Percentiles rank a stretch among this genome's conserved stretches.
These are phyloP conservation scores for Pseudorectes ferrugineus DNA, from an alignment of 2,113 vertebrate species.

Conservation along the genomic window DNA sequence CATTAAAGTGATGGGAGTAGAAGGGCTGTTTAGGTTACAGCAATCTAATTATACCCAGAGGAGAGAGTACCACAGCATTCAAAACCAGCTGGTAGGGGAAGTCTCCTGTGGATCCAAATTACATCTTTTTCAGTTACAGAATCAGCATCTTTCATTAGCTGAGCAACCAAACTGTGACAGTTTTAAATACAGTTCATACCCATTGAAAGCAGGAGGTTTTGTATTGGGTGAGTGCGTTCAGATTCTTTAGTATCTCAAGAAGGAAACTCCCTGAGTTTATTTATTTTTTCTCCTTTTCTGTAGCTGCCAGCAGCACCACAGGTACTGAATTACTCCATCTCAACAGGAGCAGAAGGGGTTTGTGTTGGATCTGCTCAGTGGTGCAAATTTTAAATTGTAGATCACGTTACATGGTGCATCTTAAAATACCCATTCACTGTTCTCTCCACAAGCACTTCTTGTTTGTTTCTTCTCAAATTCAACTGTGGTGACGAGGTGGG, in stretches of 20 bases:
- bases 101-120: slow-evolving; percentile 9
- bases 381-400: not conserved
- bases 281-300: not conserved
- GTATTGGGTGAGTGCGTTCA: not conserved
- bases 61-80: slow-evolving; percentile 28
- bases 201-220: not conserved
- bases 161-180: not conserved
- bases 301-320: not conserved
- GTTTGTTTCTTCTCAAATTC: not conserved
- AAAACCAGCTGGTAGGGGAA: slow-evolving; percentile 31
- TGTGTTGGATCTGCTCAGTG: not conserved
- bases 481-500: not conserved
- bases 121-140: not conserved
- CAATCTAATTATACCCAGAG: slow-evolving; percentile 35
- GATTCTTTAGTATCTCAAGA: not conserved
- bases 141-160: not conserved
- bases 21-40: slow-evolving; percentile 55
- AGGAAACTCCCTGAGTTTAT: not conserved
- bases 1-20: slow-evolving; percentile 49
- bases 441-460: not conserved
- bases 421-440: not conserved
- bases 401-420: not conserved
- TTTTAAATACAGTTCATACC: not conserved
- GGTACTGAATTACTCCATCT: not conserved
- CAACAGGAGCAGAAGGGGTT: not conserved